A percentile compares a stretch with the other conserved stretches of the same genome.
phyloP scores from a whole-genome alignment of 2,113 vertebrate species.

The Prunella fulvescens region DNA sequence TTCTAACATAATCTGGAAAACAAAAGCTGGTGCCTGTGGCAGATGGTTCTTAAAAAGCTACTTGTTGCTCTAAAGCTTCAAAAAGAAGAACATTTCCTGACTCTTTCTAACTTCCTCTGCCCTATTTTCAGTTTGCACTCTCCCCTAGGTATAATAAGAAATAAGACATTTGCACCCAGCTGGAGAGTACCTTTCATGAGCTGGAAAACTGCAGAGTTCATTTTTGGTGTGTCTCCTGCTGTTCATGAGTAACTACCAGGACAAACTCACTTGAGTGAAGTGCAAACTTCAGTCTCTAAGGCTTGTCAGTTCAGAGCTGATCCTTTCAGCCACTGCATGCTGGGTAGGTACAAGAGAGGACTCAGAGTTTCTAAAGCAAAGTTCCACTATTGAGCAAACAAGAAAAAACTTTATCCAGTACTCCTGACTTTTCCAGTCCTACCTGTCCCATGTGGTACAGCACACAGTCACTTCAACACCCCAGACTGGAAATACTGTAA shows the following conservation, averaged over 20 bases:
- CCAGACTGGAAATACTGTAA: neutral
- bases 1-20: neutral
- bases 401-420: neutral
- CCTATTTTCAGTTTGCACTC: conserved; percentile 42
- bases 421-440: neutral
- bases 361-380: neutral
- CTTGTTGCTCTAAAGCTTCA: neutral
- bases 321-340: neutral
- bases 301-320: neutral
- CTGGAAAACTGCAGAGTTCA: conserved; percentile 40
- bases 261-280: conserved; percentile 31
- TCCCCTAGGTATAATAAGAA: conserved; percentile 33
- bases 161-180: conserved; percentile 49
- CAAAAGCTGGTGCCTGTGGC: neutral
- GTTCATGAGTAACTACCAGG: conserved; percentile 37
- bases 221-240: conserved; percentile 15
- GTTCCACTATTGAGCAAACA: neutral
- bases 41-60: neutral
- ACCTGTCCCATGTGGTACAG: neutral
- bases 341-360: neutral
- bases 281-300: conserved; percentile 18
- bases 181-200: conserved; percentile 38
- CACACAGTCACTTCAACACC: neutral
- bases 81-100: neutral
- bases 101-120: conserved; percentile 5